Percentiles rank a stretch among this genome's conserved stretches.
phyloP scores from a whole-genome alignment of 2,797 vertebrate genomes.

The Hypotaenidia okinawae region DNA sequence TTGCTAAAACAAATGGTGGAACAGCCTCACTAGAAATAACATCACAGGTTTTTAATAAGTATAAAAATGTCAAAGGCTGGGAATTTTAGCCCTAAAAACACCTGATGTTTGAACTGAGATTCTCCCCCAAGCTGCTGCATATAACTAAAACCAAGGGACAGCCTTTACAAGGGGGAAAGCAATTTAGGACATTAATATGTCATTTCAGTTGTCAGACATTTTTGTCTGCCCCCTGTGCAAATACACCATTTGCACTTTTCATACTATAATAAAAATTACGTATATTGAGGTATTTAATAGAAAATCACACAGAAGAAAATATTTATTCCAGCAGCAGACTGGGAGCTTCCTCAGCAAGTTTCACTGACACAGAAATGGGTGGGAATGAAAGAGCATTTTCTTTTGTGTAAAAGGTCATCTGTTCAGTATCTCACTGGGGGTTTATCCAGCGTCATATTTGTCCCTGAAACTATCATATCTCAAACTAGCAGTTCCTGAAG shows the following conservation, averaged over 20 bases:
- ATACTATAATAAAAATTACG: background rate
- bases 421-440: background rate
- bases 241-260: background rate
- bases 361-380: background rate
- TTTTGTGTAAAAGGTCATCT: slow-evolving; percentile 11
- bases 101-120: background rate
- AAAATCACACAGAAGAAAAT: background rate
- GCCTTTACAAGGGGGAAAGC: background rate
- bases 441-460: background rate
- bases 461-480: background rate
- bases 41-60: background rate
- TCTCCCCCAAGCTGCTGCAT: background rate
- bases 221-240: background rate
- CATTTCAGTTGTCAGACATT: background rate
- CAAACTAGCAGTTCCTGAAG: background rate
- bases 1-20: background rate
- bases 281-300: slow-evolving; percentile 31
- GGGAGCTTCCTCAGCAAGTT: background rate
- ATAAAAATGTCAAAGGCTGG: background rate
- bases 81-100: background rate
- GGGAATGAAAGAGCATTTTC: background rate
- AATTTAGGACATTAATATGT: slow-evolving; percentile 12
- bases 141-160: background rate
- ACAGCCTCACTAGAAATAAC: background rate
- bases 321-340: background rate